Evolutionary conservation across 2,113 vertebrate species (phyloP).

Genomic region (Coryphaenoides rupestris): DNA sequence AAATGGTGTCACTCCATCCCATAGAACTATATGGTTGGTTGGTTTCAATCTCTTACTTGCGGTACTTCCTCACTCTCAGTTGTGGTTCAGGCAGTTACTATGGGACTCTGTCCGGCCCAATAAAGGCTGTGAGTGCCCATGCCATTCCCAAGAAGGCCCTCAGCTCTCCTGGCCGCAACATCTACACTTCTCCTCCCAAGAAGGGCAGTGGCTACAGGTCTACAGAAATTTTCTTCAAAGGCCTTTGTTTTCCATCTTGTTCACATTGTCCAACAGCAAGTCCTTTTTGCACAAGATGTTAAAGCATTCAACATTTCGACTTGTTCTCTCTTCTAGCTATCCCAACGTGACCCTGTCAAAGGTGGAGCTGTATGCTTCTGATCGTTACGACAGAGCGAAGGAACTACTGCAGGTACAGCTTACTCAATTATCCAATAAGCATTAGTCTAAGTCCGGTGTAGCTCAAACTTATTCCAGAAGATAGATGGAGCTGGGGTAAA

Average conservation of each 20-base stretch:
- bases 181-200: conserved; percentile 82
- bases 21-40: neutral
- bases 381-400: conserved; percentile 68
- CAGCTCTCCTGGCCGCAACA: conserved; percentile 76
- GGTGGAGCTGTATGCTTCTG: conserved; percentile 66
- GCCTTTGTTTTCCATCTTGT: too few species aligned
- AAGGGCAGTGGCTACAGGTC: conserved; percentile 87
- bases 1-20: neutral
- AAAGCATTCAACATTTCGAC: neutral
- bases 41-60: neutral
- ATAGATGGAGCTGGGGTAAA: too few species aligned
- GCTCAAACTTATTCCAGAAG: neutral
- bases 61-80: conserved; percentile 15
- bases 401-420: conserved; percentile 75
- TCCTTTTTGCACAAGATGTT: too few species aligned
- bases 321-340: conserved; percentile 66
- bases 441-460: neutral
- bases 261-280: too few species aligned
- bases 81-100: conserved; percentile 76
- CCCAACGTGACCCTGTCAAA: conserved; percentile 81
- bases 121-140: conserved; percentile 73
- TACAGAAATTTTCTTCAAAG: conserved; percentile 9
- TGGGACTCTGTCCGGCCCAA: conserved; percentile 78
- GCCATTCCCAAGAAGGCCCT: conserved; percentile 57
- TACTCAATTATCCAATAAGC: neutral